These are phyloP conservation scores for Oxytorus armatus DNA, from an alignment of 2,888 invertebrate genomes.

Conservation along the genomic window DNA sequence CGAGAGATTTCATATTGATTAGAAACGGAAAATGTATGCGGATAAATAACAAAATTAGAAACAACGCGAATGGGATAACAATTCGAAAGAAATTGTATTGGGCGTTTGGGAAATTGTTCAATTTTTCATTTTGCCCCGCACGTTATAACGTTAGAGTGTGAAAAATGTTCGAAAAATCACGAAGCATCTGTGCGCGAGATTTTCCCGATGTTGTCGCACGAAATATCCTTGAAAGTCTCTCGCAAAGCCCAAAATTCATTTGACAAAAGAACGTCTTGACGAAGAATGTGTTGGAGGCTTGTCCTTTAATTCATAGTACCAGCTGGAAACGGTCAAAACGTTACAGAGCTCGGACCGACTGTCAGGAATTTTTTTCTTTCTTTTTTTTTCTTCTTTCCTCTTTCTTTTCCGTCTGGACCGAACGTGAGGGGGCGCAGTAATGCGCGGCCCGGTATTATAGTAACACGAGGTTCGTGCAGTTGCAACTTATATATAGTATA, in stretches of 20 bases:
- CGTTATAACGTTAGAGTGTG: no score
- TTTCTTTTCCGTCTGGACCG: constrained; percentile 31
- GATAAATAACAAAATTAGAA: no score
- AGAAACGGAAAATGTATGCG: no score
- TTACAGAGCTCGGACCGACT: constrained; percentile 16
- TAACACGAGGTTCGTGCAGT: constrained; percentile 39
- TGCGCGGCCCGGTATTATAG: constrained; percentile 33
- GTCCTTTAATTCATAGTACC: constrained; percentile 35
- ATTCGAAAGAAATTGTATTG: no score
- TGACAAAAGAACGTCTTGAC: constrained; percentile 44
- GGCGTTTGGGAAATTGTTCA: no score
- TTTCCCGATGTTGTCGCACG: background rate
- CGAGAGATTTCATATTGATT: no score
- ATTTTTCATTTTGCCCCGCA: no score
- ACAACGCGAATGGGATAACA: no score
- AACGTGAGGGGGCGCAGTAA: constrained; percentile 41
- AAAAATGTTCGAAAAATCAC: no score
- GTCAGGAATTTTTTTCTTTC: constrained; percentile 32
- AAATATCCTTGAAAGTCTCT: background rate
- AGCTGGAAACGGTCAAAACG: constrained; percentile 48
- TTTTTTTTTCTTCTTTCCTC: constrained; percentile 15
- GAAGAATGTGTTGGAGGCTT: constrained; percentile 1
- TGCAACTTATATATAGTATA: constrained; percentile 15
- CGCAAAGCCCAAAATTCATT: constrained; percentile 14
- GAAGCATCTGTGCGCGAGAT: background rate